A percentile compares a stretch with the other conserved stretches of the same genome.
Evolutionary conservation across 1,140 invertebrate species (phyloP).

Genomic region (Dendrolimus punctatus): DNA sequence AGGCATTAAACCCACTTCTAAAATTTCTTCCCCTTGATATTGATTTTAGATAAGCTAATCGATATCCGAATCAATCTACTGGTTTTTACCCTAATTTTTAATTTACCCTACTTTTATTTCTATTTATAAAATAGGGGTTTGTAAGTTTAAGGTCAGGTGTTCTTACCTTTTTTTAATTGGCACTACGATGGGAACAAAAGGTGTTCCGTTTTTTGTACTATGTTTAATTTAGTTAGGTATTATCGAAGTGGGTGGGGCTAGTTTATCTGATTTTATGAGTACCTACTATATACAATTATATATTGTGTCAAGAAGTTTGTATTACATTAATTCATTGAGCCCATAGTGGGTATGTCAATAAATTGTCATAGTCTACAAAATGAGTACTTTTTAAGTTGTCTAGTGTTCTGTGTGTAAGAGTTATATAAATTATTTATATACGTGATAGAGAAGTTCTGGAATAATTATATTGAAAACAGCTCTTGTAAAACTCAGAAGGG

Average conservation of each 20-base stretch:
- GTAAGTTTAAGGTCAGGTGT: constrained; percentile 32
- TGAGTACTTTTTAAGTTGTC: too few relatives aligned
- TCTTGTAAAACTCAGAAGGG: too few relatives aligned
- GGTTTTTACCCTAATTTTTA: constrained; percentile 27
- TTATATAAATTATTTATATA: too few relatives aligned
- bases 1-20: neutral
- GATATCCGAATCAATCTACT: constrained; percentile 41
- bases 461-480: too few relatives aligned
- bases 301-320: too few relatives aligned
- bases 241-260: constrained; percentile 7
- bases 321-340: too few relatives aligned
- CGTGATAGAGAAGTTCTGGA: too few relatives aligned
- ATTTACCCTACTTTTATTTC: neutral
- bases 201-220: constrained; percentile 11
- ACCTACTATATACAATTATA: too few relatives aligned
- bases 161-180: constrained; percentile 25
- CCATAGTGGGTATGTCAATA: too few relatives aligned
- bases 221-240: neutral
- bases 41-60: constrained; percentile 57
- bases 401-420: too few relatives aligned
- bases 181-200: constrained; percentile 20
- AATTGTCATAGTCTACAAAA: too few relatives aligned
- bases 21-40: constrained; percentile 38
- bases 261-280: neutral
- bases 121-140: constrained; percentile 10